Evolutionary conservation across 2,113 vertebrate species (phyloP), one percentile per base, ranked within the genome.

Genomic region (Talpa occidentalis): DNA sequence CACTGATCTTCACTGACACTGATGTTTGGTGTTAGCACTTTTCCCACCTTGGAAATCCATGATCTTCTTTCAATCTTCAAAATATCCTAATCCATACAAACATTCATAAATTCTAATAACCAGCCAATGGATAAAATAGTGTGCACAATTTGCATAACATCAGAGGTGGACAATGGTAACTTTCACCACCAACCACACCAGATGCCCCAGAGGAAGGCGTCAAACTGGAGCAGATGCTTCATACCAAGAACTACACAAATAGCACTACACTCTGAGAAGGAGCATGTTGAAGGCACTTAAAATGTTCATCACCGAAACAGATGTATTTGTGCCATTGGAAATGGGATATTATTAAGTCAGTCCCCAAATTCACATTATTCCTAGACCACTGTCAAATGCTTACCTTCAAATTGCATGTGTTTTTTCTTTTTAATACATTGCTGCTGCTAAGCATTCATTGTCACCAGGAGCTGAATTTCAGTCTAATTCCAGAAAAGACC

Each of bases 361-460:
- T 66, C 77, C 49, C 52, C 28, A 89, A 62, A 22, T 56, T 94
- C 60, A 72, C 5, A 24, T 91, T 44, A 47, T 32, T 90, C 67
- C 67, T 67, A 81, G 64, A 74, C 42, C 44, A 44, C n/a, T 88
- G 26, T 81, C 70, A 93, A 92, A 81, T 37, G 66, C 15, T 95
- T n/a, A n/a, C 19, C 32, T 26, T 74, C 28, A 28, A 24, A 70
- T 80, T n/a, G n/a, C 76, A 95, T n/a, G n/a, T n/a, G 26, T 95
- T 97, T 85, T 93, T 35, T 92, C 59, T 93, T 35, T 92, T 54
- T 72, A 95, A 64, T 42, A 30, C 78, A 12, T 22, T 95, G 72
- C 72, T 59, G 1, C 10, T 96, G 97, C 88, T 92, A 64, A 90
- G 47, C 30, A 49, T 66, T 64, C 54, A 9, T 95, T 81, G 56